A percentile compares a stretch with the other conserved stretches of the same genome.
Conservation (phyloP, 35 echinoderm and acorn worm species). For the Antedon bifida region DNA sequence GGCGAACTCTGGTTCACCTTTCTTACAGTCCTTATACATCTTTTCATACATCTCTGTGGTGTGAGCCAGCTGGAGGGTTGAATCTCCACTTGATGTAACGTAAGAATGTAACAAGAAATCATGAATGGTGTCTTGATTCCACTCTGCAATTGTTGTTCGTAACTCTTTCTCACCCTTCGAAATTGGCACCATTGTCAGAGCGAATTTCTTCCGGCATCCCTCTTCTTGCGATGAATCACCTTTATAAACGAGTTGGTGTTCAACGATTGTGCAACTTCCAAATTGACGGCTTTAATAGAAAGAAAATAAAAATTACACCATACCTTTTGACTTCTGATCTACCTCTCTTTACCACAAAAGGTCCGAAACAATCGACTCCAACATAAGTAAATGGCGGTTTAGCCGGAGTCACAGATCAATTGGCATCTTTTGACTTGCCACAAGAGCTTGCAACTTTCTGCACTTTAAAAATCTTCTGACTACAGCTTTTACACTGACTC, state of each 20-base stretch:
- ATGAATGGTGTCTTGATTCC: too few relatives aligned
- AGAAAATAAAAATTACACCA: constrained; percentile 22
- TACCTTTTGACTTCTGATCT: constrained; percentile 2
- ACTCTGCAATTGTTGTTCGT: background rate
- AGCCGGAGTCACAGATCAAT: background rate
- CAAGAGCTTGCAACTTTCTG: background rate
- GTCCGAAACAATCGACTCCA: constrained; percentile 29
- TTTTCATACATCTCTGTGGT: constrained; percentile 19
- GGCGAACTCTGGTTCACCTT: constrained; percentile 3
- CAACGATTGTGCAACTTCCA: constrained; percentile 16
- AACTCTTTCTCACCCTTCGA: constrained; percentile 4
- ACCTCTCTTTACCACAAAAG: constrained; percentile 17
- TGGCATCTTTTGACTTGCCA: constrained; percentile 14
- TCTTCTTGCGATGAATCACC: constrained; percentile 8
- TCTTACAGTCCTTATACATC: constrained; percentile 4
- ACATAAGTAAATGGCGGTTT: constrained; percentile 21
- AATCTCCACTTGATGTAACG: too few relatives aligned
- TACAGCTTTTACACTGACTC: background rate
- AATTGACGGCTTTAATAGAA: constrained; percentile 10
- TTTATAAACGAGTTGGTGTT: constrained; percentile 18
- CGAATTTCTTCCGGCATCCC: constrained; percentile 10
- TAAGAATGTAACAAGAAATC: too few relatives aligned
- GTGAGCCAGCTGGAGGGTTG: constrained; percentile 19
- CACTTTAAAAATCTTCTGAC: background rate
- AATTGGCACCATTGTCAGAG: constrained; percentile 17